These are phyloP conservation scores for Thyatira batis DNA, from an alignment of 2,888 invertebrate genomes.

Conservation along the genomic window DNA sequence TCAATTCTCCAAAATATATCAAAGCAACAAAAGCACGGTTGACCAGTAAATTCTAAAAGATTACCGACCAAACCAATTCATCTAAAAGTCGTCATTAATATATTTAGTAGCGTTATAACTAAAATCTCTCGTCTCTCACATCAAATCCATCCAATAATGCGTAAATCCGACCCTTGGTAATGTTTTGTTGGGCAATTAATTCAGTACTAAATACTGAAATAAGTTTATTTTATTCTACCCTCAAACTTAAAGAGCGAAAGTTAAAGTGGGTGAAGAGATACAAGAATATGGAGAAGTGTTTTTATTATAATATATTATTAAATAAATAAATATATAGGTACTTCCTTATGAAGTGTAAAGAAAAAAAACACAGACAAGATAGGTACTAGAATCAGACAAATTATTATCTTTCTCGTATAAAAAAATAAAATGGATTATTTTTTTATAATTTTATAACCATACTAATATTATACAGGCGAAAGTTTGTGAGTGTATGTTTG, in stretches of 20 bases:
- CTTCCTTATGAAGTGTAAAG: no score
- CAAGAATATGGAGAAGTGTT: background rate
- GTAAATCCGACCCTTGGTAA: constrained; percentile 43
- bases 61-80: constrained; percentile 13
- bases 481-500: no score
- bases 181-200: constrained; percentile 70
- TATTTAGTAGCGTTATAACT: constrained; percentile 25
- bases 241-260: constrained; percentile 45
- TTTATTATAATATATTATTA: background rate
- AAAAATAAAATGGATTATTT: no score
- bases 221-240: constrained; percentile 54
- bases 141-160: constrained; percentile 56
- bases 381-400: no score
- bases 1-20: no score
- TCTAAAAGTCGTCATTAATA: background rate
- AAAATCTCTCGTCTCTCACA: constrained; percentile 27
- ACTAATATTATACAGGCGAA: no score
- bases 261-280: constrained; percentile 25
- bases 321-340: no score
- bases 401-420: no score
- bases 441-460: no score
- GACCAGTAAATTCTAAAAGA: background rate
- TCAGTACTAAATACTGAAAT: constrained; percentile 74
- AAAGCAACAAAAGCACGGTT: no score
- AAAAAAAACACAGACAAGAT: no score